Evolutionary conservation across 2,113 vertebrate genomes (phyloP).

Genomic region (Vulpes ferrilata): DNA sequence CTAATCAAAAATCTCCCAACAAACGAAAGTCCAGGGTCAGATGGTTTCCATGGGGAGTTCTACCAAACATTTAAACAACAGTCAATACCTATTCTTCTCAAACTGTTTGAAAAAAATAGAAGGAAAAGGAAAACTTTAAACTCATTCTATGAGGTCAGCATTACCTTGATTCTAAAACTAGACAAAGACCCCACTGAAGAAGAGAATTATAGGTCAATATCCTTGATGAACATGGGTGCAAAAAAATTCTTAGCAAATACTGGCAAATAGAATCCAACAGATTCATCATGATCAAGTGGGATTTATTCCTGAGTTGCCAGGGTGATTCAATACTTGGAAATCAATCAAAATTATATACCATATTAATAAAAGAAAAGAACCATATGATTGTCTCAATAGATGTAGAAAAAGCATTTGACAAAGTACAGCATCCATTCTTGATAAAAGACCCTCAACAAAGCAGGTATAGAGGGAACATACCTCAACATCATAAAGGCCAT

Average conservation of each 20-base stretch:
- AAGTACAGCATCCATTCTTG: neutral
- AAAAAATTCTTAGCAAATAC: neutral
- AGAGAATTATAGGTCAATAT: neutral
- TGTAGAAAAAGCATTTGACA: neutral
- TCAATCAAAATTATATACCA: neutral
- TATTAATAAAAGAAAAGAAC: neutral
- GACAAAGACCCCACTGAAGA: neutral
- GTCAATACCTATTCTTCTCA: neutral
- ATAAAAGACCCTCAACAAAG: neutral
- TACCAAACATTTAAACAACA: neutral
- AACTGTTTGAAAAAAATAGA: neutral
- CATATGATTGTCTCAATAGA: neutral
- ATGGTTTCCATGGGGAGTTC: neutral
- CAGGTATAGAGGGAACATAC: neutral
- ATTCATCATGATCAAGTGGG: neutral
- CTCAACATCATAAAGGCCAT: neutral
- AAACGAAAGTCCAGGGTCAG: neutral
- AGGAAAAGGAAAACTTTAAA: neutral
- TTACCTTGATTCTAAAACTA: neutral
- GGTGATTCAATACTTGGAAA: neutral
- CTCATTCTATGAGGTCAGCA: neutral
- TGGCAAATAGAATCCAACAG: neutral
- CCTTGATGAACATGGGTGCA: neutral
- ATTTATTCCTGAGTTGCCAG: neutral
- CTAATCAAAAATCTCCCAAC: neutral